phyloP scores from a whole-genome alignment of 1,140 invertebrate species.

The Halyomorpha halys region DNA sequence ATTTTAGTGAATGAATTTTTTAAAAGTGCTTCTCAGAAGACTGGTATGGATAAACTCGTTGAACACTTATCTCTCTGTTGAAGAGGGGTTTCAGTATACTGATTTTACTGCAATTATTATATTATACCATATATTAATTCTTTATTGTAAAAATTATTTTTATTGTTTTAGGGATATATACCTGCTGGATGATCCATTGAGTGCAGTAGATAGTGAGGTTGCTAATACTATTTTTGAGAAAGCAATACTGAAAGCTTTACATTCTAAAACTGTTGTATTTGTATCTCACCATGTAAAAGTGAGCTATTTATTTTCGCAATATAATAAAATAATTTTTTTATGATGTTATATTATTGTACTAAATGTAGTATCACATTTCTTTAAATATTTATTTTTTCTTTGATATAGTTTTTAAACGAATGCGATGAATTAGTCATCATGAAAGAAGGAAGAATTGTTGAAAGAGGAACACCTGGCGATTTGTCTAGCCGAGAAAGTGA shows the following conservation, averaged over 20 bases:
- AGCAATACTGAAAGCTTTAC: constrained; percentile 52
- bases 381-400: constrained; percentile 11
- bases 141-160: constrained; percentile 28
- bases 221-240: constrained; percentile 50
- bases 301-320: too few species aligned
- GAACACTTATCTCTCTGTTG: too few species aligned
- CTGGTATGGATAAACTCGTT: too few species aligned
- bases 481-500: constrained; percentile 49
- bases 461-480: constrained; percentile 54
- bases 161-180: constrained; percentile 47
- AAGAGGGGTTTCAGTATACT: too few species aligned
- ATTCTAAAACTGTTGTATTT: constrained; percentile 55
- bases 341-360: too few species aligned
- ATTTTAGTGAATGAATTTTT: too few species aligned
- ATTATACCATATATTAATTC: too few species aligned
- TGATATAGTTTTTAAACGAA: constrained; percentile 45
- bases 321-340: too few species aligned
- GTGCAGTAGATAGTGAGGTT: constrained; percentile 53
- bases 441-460: constrained; percentile 51
- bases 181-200: constrained; percentile 58
- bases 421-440: constrained; percentile 47
- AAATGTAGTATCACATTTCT: background rate
- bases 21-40: too few species aligned
- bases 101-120: too few species aligned
- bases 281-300: constrained; percentile 50